Conservation (phyloP, 2,888 invertebrate species). For the Gastracanthus pulcherrimus region DNA sequence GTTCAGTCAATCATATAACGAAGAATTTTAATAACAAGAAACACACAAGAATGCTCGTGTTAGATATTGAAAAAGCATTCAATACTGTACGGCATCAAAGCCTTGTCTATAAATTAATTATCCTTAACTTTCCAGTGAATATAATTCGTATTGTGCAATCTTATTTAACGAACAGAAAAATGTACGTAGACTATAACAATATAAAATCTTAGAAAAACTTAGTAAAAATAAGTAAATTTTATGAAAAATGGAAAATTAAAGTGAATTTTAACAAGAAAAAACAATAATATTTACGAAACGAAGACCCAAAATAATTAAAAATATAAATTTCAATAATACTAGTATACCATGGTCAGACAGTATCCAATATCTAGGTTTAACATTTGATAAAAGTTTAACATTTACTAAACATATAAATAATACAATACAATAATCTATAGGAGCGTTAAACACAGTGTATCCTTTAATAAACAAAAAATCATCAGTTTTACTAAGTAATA, state of each 20-base stretch:
- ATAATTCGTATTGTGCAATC: not conserved
- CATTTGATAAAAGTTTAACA: constrained; percentile 35
- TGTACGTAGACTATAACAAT: not conserved
- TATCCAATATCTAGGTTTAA: constrained; percentile 48
- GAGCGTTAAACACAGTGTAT: too few species aligned
- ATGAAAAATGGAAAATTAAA: constrained; percentile 15
- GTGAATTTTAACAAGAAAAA: constrained; percentile 38
- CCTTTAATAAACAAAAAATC: too few species aligned
- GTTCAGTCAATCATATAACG: constrained; percentile 4
- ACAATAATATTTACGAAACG: constrained; percentile 31
- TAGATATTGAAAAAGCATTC: constrained; percentile 28
- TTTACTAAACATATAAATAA: too few species aligned
- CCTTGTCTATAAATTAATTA: constrained; percentile 9
- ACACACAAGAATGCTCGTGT: not conserved
- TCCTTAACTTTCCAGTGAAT: not conserved
- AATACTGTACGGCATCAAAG: constrained; percentile 38
- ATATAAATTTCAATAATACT: too few species aligned
- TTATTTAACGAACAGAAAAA: not conserved
- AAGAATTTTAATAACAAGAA: constrained; percentile 1
- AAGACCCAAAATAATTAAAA: too few species aligned
- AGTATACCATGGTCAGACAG: constrained; percentile 8
- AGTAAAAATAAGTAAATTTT: constrained; percentile 17
- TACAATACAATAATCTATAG: too few species aligned
- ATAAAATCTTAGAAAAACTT: not conserved
- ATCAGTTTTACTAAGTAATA: too few species aligned